phyloP scores from a whole-genome alignment of 2,888 invertebrate species.

The Lordiphosa andalusiaca region DNA sequence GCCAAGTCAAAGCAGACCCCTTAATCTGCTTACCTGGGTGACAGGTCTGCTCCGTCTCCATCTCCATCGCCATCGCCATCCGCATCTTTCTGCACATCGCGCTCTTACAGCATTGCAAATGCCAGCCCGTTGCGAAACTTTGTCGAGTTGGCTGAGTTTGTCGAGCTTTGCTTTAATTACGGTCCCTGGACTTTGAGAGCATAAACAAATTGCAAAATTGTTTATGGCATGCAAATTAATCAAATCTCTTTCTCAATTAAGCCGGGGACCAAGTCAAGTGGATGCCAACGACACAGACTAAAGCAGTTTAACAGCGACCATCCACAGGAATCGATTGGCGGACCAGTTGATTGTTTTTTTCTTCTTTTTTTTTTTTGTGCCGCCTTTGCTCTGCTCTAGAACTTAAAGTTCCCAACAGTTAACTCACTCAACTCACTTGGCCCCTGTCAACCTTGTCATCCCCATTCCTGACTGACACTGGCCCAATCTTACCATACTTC shows the following conservation, averaged over 20 bases:
- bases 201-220: conserved; percentile 70
- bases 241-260: conserved; percentile 68
- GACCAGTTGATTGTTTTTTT: too few species aligned
- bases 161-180: conserved; percentile 64
- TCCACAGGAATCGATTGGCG: too few species aligned
- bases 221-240: conserved; percentile 71
- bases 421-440: too few species aligned
- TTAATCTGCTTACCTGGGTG: conserved; percentile 73
- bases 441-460: too few species aligned
- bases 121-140: conserved; percentile 12
- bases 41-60: conserved; percentile 3
- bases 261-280: conserved; percentile 29
- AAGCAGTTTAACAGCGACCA: too few species aligned
- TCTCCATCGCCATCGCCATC: conserved; percentile 21
- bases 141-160: conserved; percentile 32
- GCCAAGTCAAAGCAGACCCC: conserved; percentile 67
- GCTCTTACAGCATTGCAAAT: neutral
- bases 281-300: conserved; percentile 1
- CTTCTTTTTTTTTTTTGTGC: too few species aligned
- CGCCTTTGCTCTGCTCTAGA: too few species aligned
- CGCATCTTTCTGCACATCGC: conserved; percentile 6
- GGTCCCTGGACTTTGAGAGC: conserved; percentile 45
- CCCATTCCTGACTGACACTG: too few species aligned
- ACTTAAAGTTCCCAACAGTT: too few species aligned
- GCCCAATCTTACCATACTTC: too few species aligned